phyloP scores from a whole-genome alignment of 1,140 invertebrate genomes.

The Thaumetopoea pityocampa region DNA sequence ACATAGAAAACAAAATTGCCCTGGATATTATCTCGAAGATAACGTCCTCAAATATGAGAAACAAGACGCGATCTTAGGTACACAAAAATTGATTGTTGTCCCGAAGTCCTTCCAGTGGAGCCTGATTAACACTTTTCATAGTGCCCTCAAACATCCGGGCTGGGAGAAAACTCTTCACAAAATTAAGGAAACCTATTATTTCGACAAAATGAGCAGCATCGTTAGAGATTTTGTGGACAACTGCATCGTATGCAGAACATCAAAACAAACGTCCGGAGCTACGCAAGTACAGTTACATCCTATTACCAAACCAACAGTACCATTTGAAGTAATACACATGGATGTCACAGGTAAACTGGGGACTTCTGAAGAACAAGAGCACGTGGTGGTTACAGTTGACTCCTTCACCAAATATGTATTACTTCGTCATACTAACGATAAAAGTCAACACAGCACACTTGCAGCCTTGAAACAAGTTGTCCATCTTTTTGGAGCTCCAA shows the following conservation, averaged over 20 bases:
- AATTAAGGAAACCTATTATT: slow-evolving; percentile 29
- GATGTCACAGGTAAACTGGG: slow-evolving; percentile 40
- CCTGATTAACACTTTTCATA: slow-evolving; percentile 31
- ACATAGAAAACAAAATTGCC: too few species aligned
- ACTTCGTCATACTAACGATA: slow-evolving; percentile 20
- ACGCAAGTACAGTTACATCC: slow-evolving; percentile 31
- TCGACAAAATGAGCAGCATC: slow-evolving; percentile 24
- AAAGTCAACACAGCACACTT: slow-evolving; percentile 21
- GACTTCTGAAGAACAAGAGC: slow-evolving; percentile 22
- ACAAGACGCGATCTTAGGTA: slow-evolving; percentile 9
- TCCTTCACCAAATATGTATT: slow-evolving; percentile 42
- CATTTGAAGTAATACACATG: slow-evolving; percentile 33
- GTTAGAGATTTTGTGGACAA: slow-evolving; percentile 27
- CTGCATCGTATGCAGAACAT: slow-evolving; percentile 26
- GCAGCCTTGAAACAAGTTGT: slow-evolving; percentile 25
- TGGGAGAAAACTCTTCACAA: slow-evolving; percentile 35
- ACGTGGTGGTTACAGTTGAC: slow-evolving; percentile 46
- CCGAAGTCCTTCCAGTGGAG: slow-evolving; percentile 31
- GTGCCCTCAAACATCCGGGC: slow-evolving; percentile 25
- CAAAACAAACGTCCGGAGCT: slow-evolving; percentile 25
- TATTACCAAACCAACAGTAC: slow-evolving; percentile 29
- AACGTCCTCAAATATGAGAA: slow-evolving; percentile 7
- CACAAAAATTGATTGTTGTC: slow-evolving; percentile 13
- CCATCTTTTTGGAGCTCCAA: slow-evolving; percentile 32
- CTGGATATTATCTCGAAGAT: slow-evolving; percentile 6